Base-by-base conservation (phyloP, 2,113 vertebrate species). In the Nycticorax nycticorax region DNA sequence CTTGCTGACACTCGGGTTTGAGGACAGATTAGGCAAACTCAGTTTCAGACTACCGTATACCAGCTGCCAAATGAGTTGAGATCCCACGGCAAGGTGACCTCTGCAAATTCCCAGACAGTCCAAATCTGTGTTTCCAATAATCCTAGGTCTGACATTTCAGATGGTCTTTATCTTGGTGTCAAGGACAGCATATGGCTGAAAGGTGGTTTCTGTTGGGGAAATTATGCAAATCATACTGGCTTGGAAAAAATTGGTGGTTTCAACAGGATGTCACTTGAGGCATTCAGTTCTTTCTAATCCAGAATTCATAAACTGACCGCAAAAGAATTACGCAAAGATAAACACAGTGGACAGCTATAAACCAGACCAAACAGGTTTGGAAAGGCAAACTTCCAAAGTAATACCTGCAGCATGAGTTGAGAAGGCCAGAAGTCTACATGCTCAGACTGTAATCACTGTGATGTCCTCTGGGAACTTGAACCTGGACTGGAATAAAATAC, bases 401-500 rank as follows among this genome's bases (percentile, higher is more conserved):
- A 15, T 41, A n/a, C 28, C n/a, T 2, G 3, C 26, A 82, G 67
- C 64, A 64, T 41, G 50, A 76, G 19, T 23, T 57, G 24, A 50
- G 41, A n/a, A 37, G 63, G 43, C 16, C 30, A 27, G 43, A 84
- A 82, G 28, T 47, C 67, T 72, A 33, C 20, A 9, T 7, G 20
- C 28, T 73, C 57, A 20, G 45, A 16, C 22, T 48, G 27, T 24
- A 60, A 45, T 53, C 22, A 32, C 71, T 52, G n/a, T 8, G 53
- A 45, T 6, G 8, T 22, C 26, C 22, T 56, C 39, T 0, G 1
- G 48, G 12, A 64, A 24, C 9, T 1, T 45, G 64, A 41, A 26
- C 3, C 9, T 8, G 20, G 9, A 11, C 37, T 72, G n/a, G 45
- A 35, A 82, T n/a, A 22, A 84, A 74, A 75, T 56, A 24, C 1